Evolutionary conservation across 1,140 invertebrate species (phyloP).

Genomic region (Colletes latitarsis): DNA sequence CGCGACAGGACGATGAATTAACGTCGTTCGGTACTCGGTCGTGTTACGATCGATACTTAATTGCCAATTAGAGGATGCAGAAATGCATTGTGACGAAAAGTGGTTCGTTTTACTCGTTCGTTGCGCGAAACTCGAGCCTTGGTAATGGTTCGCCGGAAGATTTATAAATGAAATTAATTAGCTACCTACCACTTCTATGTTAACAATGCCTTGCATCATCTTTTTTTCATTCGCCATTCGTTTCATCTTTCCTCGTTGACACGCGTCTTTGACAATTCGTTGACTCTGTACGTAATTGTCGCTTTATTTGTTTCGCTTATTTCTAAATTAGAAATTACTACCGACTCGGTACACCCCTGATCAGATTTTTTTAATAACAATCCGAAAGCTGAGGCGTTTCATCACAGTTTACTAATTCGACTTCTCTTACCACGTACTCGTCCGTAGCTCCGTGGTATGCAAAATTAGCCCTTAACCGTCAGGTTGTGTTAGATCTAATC

Average conservation of each 20-base stretch:
- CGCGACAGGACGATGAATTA: constrained; percentile 55
- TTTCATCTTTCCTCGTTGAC: constrained; percentile 23
- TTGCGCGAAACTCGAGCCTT: constrained; percentile 55
- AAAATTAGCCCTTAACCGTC: constrained; percentile 23
- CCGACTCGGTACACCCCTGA: too few relatives aligned
- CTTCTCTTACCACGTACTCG: neutral
- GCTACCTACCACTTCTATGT: constrained; percentile 54
- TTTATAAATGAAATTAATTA: constrained; percentile 69
- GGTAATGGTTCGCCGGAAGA: constrained; percentile 55
- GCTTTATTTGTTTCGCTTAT: too few relatives aligned
- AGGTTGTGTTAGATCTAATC: constrained; percentile 17
- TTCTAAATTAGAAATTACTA: too few relatives aligned
- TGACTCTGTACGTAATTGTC: too few relatives aligned
- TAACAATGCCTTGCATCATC: constrained; percentile 50
- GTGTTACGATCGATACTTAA: constrained; percentile 64
- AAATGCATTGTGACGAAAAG: constrained; percentile 54
- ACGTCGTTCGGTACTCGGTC: constrained; percentile 51
- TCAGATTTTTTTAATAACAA: constrained; percentile 1
- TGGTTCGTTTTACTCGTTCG: constrained; percentile 60
- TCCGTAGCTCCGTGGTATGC: neutral
- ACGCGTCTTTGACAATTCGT: too few relatives aligned
- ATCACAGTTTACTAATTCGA: constrained; percentile 14
- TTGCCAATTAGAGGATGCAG: constrained; percentile 70
- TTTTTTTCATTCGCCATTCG: constrained; percentile 14
- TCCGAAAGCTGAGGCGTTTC: neutral